These are phyloP conservation scores for Sitobion miscanthi DNA, from an alignment of 1,140 invertebrate genomes.

Conservation along the genomic window DNA sequence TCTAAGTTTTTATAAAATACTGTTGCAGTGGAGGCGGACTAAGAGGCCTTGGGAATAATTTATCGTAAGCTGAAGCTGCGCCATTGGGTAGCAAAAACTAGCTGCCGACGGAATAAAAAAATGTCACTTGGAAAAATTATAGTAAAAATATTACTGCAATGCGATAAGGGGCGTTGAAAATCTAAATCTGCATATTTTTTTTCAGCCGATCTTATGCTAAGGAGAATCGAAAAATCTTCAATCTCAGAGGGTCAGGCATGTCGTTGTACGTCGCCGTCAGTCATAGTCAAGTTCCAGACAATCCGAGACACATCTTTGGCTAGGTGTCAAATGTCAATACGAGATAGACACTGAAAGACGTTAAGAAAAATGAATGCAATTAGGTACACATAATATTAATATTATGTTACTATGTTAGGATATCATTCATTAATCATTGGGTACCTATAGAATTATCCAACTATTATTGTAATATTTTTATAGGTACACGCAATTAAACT, in stretches of 20 bases:
- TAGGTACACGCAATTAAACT: not conserved
- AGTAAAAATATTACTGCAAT: not conserved
- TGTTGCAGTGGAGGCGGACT: not conserved
- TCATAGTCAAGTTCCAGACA: not conserved
- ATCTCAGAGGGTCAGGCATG: not conserved
- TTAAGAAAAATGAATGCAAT: too few relatives aligned
- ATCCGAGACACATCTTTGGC: not conserved
- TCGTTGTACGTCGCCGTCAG: not conserved
- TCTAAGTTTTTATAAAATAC: too few relatives aligned
- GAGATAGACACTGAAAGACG: not conserved
- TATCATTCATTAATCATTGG: not conserved
- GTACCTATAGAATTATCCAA: too few relatives aligned
- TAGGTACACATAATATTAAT: too few relatives aligned
- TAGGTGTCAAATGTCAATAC: not conserved
- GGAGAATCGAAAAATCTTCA: not conserved
- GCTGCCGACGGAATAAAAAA: not conserved
- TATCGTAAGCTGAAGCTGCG: not conserved
- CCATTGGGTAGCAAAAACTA: not conserved
- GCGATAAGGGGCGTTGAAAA: not conserved
- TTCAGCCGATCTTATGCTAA: not conserved
- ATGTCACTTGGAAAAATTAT: not conserved
- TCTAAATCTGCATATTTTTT: not conserved
- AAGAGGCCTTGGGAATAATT: not conserved
- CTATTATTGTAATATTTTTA: not conserved
- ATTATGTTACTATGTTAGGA: not conserved